phyloP scores from a whole-genome alignment of 2,797 vertebrate genomes.

The Sebastolobus altivelis region DNA sequence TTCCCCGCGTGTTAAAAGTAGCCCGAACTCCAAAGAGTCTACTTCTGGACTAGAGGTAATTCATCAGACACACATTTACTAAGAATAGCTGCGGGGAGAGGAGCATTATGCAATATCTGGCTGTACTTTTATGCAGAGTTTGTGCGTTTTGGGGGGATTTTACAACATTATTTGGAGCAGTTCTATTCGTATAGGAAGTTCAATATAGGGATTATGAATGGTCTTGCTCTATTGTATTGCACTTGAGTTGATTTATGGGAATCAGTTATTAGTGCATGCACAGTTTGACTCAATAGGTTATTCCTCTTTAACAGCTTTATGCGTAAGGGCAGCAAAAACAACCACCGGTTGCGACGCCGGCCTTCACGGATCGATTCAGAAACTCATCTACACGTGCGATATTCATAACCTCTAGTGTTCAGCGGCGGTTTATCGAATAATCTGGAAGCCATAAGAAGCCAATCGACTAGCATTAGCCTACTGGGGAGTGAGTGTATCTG shows the following conservation, averaged over 20 bases:
- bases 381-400: constrained; percentile 46
- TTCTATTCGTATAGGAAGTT: not conserved
- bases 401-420: constrained; percentile 57
- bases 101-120: not conserved
- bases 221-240: constrained; percentile 44
- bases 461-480: constrained; percentile 59
- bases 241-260: constrained; percentile 62
- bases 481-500: constrained; percentile 26
- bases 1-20: constrained; percentile 36
- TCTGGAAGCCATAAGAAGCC: constrained; percentile 64
- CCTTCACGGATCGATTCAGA: constrained; percentile 61
- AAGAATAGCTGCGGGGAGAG: constrained; percentile 11
- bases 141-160: constrained; percentile 20
- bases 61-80: constrained; percentile 41
- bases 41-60: constrained; percentile 25
- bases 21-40: constrained; percentile 56
- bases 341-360: constrained; percentile 65
- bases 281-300: constrained; percentile 32
- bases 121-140: constrained; percentile 9
- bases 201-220: constrained; percentile 49
- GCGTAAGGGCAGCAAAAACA: constrained; percentile 29
- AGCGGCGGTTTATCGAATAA: constrained; percentile 68
- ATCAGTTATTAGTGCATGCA: constrained; percentile 43
- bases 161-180: constrained; percentile 7
- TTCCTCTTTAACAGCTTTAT: constrained; percentile 19